Percentiles rank a stretch among this genome's conserved stretches.
These are phyloP conservation scores for Drosophila hydei DNA, from an alignment of 1,140 invertebrate genomes.

Conservation along the genomic window DNA sequence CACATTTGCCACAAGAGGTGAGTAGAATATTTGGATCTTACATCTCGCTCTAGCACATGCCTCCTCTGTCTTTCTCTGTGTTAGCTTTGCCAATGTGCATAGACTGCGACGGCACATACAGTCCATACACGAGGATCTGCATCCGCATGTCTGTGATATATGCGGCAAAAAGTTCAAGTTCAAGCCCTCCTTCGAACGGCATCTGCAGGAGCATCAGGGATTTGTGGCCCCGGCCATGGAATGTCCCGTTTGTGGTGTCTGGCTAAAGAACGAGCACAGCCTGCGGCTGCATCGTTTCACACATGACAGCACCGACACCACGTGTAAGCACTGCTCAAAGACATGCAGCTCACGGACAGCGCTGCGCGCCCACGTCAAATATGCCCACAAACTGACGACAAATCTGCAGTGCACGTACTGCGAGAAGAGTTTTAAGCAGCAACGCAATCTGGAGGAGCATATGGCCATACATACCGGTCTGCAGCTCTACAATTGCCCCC, in stretches of 20 bases:
- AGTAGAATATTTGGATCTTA: not conserved
- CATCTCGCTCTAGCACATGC: slow-evolving; percentile 13
- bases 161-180: slow-evolving; percentile 80
- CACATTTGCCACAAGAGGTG: slow-evolving; percentile 73
- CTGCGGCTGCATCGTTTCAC: slow-evolving; percentile 68
- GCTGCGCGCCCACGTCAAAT: slow-evolving; percentile 68
- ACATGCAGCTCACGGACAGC: slow-evolving; percentile 65
- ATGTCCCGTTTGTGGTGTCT: slow-evolving; percentile 68
- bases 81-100: slow-evolving; percentile 68
- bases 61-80: not conserved
- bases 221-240: slow-evolving; percentile 68
- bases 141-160: slow-evolving; percentile 75
- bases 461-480: slow-evolving; percentile 83
- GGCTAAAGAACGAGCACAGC: slow-evolving; percentile 76
- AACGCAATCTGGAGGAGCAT: slow-evolving; percentile 77
- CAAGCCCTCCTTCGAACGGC: slow-evolving; percentile 74
- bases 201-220: slow-evolving; percentile 72
- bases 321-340: slow-evolving; percentile 69
- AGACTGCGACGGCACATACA: slow-evolving; percentile 69
- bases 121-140: slow-evolving; percentile 72
- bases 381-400: slow-evolving; percentile 69
- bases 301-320: slow-evolving; percentile 63
- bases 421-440: slow-evolving; percentile 76
- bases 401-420: slow-evolving; percentile 77
- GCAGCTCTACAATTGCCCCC: slow-evolving; percentile 79